A percentile compares a stretch with the other conserved stretches of the same genome.
phyloP scores from a whole-genome alignment of 2,797 vertebrate genomes.

The Dicrostonyx torquatus region DNA sequence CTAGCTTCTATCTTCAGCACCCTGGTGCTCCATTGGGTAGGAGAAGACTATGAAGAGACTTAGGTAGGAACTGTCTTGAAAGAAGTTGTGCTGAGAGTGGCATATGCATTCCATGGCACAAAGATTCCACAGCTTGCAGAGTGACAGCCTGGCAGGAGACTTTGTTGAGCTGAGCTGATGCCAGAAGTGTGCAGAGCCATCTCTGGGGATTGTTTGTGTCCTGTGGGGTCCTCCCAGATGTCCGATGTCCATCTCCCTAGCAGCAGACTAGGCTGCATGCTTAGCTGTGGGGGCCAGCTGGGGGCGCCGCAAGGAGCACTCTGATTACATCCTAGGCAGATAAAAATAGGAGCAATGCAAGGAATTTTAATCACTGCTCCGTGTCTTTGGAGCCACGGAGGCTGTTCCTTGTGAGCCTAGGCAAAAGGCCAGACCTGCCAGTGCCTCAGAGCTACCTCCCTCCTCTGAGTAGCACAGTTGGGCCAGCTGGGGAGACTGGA shows the following conservation, averaged over 20 bases:
- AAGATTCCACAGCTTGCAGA: background rate
- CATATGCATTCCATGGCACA: background rate
- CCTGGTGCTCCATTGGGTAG: background rate
- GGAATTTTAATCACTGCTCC: slow-evolving; percentile 79
- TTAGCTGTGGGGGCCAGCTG: slow-evolving; percentile 67
- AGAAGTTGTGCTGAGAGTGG: background rate
- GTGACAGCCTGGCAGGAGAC: background rate
- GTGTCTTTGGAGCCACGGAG: slow-evolving; percentile 52
- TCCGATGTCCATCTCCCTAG: slow-evolving; percentile 77
- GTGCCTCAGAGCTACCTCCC: background rate
- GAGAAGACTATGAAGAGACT: background rate
- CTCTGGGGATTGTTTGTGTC: background rate
- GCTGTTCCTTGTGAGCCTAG: background rate
- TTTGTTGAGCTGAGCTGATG: background rate
- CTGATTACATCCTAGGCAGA: slow-evolving; percentile 55
- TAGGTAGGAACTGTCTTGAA: background rate
- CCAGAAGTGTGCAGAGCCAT: background rate
- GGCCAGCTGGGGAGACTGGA: background rate
- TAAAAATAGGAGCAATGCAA: slow-evolving; percentile 71
- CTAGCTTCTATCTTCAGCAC: background rate
- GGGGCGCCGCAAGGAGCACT: slow-evolving; percentile 25
- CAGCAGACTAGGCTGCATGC: slow-evolving; percentile 83
- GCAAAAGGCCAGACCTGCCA: background rate
- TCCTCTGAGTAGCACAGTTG: background rate
- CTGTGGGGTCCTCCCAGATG: background rate